Evolutionary conservation across 2,888 invertebrate genomes (phyloP).

Genomic region (Laspeyria flexula): DNA sequence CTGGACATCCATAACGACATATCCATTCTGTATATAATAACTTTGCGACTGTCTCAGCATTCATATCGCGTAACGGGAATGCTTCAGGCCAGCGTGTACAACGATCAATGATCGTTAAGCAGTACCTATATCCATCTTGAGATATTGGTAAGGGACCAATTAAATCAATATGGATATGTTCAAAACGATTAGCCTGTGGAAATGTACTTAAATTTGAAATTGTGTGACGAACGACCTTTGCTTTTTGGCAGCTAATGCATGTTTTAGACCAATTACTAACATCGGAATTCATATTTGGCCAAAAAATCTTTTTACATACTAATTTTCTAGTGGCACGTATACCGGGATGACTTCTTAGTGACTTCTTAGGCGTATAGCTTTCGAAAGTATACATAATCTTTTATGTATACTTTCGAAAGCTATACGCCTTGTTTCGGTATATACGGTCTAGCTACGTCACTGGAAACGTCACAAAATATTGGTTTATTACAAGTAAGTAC

Average conservation of each 20-base stretch:
- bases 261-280: neutral
- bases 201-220: neutral
- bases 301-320: neutral
- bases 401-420: neutral
- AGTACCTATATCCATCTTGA: neutral
- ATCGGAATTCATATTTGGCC: neutral
- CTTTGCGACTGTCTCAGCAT: neutral
- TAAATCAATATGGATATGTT: neutral
- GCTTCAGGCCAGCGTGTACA: constrained; percentile 1
- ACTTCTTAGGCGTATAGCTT: too few species aligned
- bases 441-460: neutral
- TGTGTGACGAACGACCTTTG: neutral
- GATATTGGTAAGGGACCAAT: neutral
- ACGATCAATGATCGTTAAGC: neutral
- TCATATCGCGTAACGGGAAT: neutral
- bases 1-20: neutral
- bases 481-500: neutral
- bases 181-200: neutral
- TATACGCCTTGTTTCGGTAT: neutral
- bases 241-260: neutral
- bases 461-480: neutral
- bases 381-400: too few species aligned
- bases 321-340: neutral
- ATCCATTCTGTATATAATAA: neutral
- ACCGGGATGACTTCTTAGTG: neutral